Percentiles rank a stretch among this genome's conserved stretches.
These are phyloP conservation scores for Sula dactylatra DNA, from an alignment of 2,113 vertebrate species.

Conservation along the genomic window DNA sequence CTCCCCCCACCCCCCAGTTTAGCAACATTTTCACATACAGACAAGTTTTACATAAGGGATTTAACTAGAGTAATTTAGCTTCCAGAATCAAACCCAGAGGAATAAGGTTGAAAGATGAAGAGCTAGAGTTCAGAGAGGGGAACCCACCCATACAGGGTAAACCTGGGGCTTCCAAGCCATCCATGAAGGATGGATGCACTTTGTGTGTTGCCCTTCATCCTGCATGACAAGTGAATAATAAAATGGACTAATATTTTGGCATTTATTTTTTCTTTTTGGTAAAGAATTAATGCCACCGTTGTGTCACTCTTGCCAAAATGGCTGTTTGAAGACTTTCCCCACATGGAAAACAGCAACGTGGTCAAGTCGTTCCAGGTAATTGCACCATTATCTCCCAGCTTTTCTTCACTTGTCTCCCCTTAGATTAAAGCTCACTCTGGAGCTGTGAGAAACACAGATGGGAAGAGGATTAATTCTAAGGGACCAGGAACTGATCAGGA, in stretches of 20 bases:
- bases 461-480: not conserved
- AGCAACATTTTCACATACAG: not conserved
- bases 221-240: rapidly evolving
- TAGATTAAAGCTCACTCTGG: not conserved
- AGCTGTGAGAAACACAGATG: rapidly evolving
- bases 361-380: slow-evolving; percentile 75
- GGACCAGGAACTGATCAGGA: not conserved
- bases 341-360: slow-evolving; percentile 65
- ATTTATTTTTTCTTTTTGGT: not conserved
- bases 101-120: not conserved
- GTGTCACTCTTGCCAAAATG: slow-evolving; percentile 63
- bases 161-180: not conserved
- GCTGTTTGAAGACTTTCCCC: slow-evolving; percentile 72
- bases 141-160: rapidly evolving
- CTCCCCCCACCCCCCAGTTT: not conserved
- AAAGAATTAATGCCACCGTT: slow-evolving; percentile 51
- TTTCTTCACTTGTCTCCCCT: not conserved
- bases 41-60: not conserved
- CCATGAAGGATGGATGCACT: no score
- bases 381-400: not conserved
- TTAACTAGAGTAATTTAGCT: not conserved
- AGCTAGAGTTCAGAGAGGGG: not conserved
- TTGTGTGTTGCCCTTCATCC: not conserved
- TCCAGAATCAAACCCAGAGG: not conserved
- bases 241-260: not conserved